Evolutionary conservation across 2,797 vertebrate genomes (phyloP), one percentile per base, ranked within the genome.

Genomic region (Percopsis omiscomaycus): DNA sequence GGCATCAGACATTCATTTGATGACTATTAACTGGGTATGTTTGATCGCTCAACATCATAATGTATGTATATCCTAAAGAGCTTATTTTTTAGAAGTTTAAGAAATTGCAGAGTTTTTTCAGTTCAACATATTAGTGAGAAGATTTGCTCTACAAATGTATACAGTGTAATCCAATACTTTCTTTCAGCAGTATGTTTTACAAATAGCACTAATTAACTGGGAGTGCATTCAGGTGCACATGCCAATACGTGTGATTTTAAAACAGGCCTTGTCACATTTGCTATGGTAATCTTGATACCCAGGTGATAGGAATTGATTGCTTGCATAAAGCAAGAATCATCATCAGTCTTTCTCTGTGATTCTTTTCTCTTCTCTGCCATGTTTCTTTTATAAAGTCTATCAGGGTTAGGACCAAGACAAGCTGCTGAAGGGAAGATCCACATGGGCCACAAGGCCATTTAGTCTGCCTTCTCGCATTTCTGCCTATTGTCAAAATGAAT

Each of bases 401-500:
- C 90, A 90, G 89, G 89, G 89, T 88, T 91, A 91, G 89, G 88
- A 91, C 87, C 88, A 89, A 90, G 89, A 91, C 86, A 91, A 86
- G 87, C 88, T 90, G 87, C 86, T 89, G 89, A 91, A 86, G 88
- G 86, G 86, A 92, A 88, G 88, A 88, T 85, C 83, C 90, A 87
- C 80, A 86, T 82, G 91, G 91, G 88, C 88, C 86, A 64, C 77
- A 75, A 77, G 86, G 87, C 93, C 86, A 85, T 91, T 89, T 86
- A 91, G 92, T 89, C 88, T 92, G 90, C 92, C 90, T 94, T 93
- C 87, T 91, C 88, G 91, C 87, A 94, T 94, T 92, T 95, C 93
- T 96, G 95, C 94, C 95, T 97, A 94, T 94, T 94, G 94, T 95
- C 93, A 95, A 89, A 94, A 92, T 96, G 97, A 98, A 98, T 98